These are phyloP conservation scores for Onthophagus taurus DNA, from an alignment of 1,140 invertebrate species.

Conservation along the genomic window DNA sequence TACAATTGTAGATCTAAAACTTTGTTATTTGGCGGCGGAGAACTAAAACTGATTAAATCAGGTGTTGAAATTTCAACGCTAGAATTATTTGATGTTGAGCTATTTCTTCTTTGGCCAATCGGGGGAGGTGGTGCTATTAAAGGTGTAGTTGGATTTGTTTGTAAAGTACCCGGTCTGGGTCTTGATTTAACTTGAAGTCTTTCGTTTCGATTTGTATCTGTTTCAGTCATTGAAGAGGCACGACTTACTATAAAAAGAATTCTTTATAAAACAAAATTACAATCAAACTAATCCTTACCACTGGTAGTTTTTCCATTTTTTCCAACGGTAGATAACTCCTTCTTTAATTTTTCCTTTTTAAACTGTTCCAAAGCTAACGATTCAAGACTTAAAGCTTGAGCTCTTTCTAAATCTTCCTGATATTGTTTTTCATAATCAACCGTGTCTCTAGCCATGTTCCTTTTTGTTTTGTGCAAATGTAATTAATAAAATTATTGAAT, in stretches of 20 bases:
- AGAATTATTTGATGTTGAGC: constrained; percentile 42
- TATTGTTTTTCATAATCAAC: constrained; percentile 71
- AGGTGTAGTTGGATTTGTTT: constrained; percentile 21
- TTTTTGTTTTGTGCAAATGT: too few species aligned
- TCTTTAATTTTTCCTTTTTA: constrained; percentile 48
- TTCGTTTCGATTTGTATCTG: constrained; percentile 28
- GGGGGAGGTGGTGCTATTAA: constrained; percentile 48
- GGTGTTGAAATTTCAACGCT: constrained; percentile 43
- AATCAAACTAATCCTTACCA: constrained; percentile 1
- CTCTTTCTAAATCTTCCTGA: constrained; percentile 74
- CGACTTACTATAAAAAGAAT: constrained; percentile 24
- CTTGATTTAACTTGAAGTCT: constrained; percentile 27
- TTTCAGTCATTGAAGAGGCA: constrained; percentile 33
- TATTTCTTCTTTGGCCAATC: constrained; percentile 41
- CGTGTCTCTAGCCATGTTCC: constrained; percentile 42
- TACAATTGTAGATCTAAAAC: constrained; percentile 7
- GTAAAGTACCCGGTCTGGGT: constrained; percentile 27
- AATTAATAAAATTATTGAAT: too few species aligned
- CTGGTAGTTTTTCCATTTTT: constrained; percentile 10
- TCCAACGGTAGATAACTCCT: constrained; percentile 30
- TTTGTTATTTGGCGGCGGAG: constrained; percentile 42
- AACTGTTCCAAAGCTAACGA: constrained; percentile 74
- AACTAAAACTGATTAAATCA: constrained; percentile 66
- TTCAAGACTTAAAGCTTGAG: constrained; percentile 76
- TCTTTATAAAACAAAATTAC: neutral